phyloP scores from a whole-genome alignment of 53 echinoderm and acorn worm species.

The Paracentrotus lividus region DNA sequence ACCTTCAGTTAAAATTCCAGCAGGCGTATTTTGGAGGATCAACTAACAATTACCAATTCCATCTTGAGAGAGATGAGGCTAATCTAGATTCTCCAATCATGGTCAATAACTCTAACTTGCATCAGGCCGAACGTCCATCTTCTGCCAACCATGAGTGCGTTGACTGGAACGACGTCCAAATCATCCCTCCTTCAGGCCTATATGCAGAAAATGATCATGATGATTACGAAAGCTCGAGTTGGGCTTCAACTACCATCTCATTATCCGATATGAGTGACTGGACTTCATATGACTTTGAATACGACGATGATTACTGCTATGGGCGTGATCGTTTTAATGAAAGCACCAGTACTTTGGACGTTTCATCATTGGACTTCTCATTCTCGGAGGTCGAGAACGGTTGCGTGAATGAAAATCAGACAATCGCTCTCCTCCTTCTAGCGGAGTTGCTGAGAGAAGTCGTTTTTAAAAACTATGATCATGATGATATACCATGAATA shows the following conservation, averaged over 20 bases:
- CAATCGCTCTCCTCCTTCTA: constrained; percentile 8
- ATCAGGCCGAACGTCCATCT: background rate
- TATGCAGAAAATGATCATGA: background rate
- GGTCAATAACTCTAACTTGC: background rate
- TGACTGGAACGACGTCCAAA: background rate
- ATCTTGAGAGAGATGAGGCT: background rate
- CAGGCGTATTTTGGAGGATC: too few relatives aligned
- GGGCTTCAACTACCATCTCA: background rate
- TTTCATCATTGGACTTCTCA: background rate
- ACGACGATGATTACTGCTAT: background rate
- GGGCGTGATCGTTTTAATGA: background rate
- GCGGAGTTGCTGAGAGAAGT: background rate
- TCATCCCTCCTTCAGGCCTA: background rate
- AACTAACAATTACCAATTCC: too few relatives aligned
- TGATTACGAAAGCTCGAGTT: background rate
- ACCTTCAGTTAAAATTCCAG: too few relatives aligned
- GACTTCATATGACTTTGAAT: background rate
- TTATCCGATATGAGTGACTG: background rate
- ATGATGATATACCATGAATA: background rate
- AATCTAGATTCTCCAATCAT: background rate
- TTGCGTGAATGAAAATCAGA: constrained; percentile 11
- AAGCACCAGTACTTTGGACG: background rate
- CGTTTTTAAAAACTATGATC: constrained; percentile 14
- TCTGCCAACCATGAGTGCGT: background rate
- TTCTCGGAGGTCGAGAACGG: background rate